phyloP scores from a whole-genome alignment of 2,113 vertebrate species.

The Ictidomys tridecemlineatus region DNA sequence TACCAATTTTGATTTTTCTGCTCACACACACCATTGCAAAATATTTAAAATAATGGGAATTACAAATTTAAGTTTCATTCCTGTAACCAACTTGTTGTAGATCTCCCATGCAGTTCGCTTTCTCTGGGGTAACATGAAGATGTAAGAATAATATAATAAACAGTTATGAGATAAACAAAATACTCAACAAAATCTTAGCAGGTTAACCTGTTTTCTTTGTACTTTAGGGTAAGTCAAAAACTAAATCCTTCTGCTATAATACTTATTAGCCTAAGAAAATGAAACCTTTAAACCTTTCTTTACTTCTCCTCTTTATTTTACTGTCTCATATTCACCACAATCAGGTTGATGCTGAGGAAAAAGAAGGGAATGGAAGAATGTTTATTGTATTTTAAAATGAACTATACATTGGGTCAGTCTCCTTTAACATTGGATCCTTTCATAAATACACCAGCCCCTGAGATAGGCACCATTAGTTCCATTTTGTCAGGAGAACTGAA shows the following conservation, averaged over 20 bases:
- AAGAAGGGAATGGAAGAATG: constrained; percentile 28
- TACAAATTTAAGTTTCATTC: not conserved
- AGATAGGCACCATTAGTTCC: not conserved
- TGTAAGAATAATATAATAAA: not conserved
- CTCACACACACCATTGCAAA: not conserved
- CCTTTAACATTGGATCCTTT: not conserved
- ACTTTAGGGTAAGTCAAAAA: not conserved
- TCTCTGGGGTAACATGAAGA: not conserved
- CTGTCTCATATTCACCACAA: not conserved
- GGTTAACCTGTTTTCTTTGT: not conserved
- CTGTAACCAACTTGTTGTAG: not conserved
- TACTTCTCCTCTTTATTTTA: constrained; percentile 17
- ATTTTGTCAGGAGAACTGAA: constrained; percentile 35
- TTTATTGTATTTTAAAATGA: constrained; percentile 17
- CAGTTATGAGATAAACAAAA: not conserved
- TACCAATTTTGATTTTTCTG: not conserved
- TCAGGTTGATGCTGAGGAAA: not conserved
- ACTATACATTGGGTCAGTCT: not conserved
- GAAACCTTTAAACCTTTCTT: constrained; percentile 20
- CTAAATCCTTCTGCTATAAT: constrained; percentile 19
- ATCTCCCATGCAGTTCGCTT: not conserved
- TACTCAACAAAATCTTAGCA: not conserved
- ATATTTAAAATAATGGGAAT: not conserved
- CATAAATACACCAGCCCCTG: not conserved
- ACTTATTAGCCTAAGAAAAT: constrained; percentile 22